These are phyloP conservation scores for Octodonta nipae DNA, from an alignment of 2,888 invertebrate genomes.

Conservation along the genomic window DNA sequence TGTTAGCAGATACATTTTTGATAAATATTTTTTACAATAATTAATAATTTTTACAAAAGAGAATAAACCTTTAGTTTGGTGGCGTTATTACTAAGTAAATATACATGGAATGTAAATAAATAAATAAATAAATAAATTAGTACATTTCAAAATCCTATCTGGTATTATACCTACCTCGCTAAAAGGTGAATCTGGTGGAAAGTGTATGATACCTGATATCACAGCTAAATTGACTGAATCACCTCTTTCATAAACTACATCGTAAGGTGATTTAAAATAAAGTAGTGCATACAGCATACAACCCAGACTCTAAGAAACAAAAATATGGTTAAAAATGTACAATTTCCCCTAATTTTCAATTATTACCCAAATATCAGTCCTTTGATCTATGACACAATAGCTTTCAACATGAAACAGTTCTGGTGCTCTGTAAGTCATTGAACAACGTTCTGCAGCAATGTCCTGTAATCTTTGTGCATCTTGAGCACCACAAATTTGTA, in stretches of 20 bases:
- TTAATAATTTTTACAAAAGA: too few species aligned
- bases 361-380: slow-evolving; percentile 74
- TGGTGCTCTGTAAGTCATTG: slow-evolving; percentile 79
- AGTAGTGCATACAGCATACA: slow-evolving; percentile 76
- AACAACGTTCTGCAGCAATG: slow-evolving; percentile 68
- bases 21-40: too few species aligned
- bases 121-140: slow-evolving; percentile 3
- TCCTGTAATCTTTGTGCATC: slow-evolving; percentile 64
- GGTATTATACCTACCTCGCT: slow-evolving; percentile 39
- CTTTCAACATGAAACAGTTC: slow-evolving; percentile 77
- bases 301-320: slow-evolving; percentile 57
- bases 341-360: background rate
- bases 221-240: slow-evolving; percentile 79
- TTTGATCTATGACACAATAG: slow-evolving; percentile 65
- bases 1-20: too few species aligned
- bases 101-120: background rate
- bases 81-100: too few species aligned
- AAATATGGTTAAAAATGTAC: background rate
- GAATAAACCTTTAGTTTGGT: too few species aligned
- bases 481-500: slow-evolving; percentile 51
- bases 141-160: too few species aligned
- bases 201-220: slow-evolving; percentile 57
- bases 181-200: slow-evolving; percentile 56
- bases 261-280: slow-evolving; percentile 75
- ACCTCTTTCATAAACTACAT: slow-evolving; percentile 68